phyloP scores from a whole-genome alignment of 2,113 vertebrate species.

The Ailurus styani region DNA sequence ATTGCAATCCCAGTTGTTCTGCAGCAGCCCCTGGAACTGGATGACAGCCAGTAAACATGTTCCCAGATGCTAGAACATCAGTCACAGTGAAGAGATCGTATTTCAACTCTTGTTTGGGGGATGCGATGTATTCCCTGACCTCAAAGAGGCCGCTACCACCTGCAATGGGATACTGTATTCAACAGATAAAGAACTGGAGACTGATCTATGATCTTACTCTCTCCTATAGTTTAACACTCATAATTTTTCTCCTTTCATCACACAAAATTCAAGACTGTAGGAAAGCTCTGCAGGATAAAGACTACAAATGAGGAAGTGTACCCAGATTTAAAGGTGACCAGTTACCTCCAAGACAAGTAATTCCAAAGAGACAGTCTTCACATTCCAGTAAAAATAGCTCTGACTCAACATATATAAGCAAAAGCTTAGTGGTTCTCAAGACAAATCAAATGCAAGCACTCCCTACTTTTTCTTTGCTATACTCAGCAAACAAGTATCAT shows the following conservation, averaged over 20 bases:
- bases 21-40: neutral
- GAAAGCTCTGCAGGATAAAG: neutral
- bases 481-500: neutral
- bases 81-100: neutral
- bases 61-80: neutral
- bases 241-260: constrained; percentile 1
- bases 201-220: neutral
- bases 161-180: neutral
- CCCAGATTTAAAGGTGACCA: neutral
- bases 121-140: neutral
- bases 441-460: neutral
- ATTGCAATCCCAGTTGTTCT: neutral
- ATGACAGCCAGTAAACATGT: neutral
- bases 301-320: constrained; percentile 3
- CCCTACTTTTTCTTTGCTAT: neutral
- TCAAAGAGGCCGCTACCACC: neutral
- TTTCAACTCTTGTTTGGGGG: neutral
- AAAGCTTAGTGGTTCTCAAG: neutral
- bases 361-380: neutral
- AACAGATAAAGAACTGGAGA: neutral
- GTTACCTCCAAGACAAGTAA: neutral
- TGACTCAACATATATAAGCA: neutral
- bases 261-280: neutral
- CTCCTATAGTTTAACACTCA: neutral
- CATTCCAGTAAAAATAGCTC: neutral